phyloP scores from a whole-genome alignment of 2,888 invertebrate genomes.

The Sussaba pulchella region DNA sequence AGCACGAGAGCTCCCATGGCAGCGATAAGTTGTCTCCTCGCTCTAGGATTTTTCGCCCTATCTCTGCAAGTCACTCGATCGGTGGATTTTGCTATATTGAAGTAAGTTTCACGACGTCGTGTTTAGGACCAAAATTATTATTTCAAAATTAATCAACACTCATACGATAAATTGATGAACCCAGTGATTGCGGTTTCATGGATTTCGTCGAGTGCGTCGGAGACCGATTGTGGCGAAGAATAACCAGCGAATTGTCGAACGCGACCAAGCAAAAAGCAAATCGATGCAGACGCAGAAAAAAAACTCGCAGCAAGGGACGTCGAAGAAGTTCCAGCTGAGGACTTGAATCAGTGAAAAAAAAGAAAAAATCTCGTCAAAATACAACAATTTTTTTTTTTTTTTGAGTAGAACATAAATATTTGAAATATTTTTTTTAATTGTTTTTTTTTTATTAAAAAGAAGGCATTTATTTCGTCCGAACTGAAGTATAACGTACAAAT shows the following conservation, averaged over 20 bases:
- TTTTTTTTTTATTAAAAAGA: constrained; percentile 82
- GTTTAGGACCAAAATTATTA: no score
- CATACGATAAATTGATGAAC: neutral
- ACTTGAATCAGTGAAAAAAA: neutral
- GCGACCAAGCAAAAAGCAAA: constrained; percentile 3
- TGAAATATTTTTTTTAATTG: constrained; percentile 22
- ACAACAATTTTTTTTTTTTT: constrained; percentile 25
- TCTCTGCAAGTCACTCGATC: constrained; percentile 74
- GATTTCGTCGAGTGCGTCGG: constrained; percentile 55
- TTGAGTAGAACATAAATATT: neutral
- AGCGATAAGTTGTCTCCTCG: constrained; percentile 67
- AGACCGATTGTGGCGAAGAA: constrained; percentile 66
- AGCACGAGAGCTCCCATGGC: constrained; percentile 67
- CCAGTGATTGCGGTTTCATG: constrained; percentile 62
- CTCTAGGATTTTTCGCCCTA: constrained; percentile 71
- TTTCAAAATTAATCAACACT: no score
- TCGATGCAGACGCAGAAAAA: constrained; percentile 49
- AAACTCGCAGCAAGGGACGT: constrained; percentile 58
- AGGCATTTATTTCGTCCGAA: constrained; percentile 84
- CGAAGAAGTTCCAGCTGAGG: constrained; percentile 56
- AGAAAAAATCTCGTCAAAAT: neutral
- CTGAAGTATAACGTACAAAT: constrained; percentile 84
- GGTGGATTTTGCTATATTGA: constrained; percentile 72
- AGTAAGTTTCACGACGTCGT: constrained; percentile 63
- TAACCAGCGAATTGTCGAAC: constrained; percentile 70